Percentiles rank a stretch among this genome's conserved stretches.
phyloP scores from a whole-genome alignment of 2,113 vertebrate genomes.

The Tamias sibiricus region DNA sequence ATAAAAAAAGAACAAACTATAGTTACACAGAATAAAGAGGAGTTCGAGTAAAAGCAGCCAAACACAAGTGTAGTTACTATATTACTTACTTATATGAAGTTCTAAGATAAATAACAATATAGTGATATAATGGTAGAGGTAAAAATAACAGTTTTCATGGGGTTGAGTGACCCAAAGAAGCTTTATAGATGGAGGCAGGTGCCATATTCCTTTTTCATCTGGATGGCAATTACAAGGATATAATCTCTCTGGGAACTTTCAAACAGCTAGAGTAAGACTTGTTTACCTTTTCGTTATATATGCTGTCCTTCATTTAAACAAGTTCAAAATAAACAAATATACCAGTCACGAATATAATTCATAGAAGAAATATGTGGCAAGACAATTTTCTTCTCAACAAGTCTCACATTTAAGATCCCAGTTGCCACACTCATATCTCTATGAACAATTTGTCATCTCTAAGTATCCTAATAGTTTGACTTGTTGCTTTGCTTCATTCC shows the following conservation, averaged over 20 bases:
- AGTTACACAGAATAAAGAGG: background rate
- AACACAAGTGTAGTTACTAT: background rate
- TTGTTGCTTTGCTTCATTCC: background rate
- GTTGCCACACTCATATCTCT: background rate
- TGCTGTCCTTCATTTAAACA: background rate
- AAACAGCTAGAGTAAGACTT: background rate
- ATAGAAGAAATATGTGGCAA: background rate
- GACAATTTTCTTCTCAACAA: background rate
- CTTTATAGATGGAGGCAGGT: fast-evolving
- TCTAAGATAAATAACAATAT: background rate
- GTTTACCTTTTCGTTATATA: background rate
- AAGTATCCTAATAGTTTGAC: background rate
- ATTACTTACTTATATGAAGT: background rate
- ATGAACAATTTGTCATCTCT: background rate
- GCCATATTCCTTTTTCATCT: background rate
- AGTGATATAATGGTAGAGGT: background rate
- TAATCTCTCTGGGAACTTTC: background rate
- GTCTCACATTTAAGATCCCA: background rate
- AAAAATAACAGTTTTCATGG: background rate
- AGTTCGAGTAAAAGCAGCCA: background rate
- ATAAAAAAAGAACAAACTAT: background rate
- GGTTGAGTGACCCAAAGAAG: background rate
- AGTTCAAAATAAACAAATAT: slow-evolving; percentile 18
- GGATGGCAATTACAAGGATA: background rate
- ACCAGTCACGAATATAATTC: background rate